Percentiles rank a stretch among this genome's conserved stretches.
Evolutionary conservation across 2,888 invertebrate species (phyloP).

Genomic region (Morpho helenor): DNA sequence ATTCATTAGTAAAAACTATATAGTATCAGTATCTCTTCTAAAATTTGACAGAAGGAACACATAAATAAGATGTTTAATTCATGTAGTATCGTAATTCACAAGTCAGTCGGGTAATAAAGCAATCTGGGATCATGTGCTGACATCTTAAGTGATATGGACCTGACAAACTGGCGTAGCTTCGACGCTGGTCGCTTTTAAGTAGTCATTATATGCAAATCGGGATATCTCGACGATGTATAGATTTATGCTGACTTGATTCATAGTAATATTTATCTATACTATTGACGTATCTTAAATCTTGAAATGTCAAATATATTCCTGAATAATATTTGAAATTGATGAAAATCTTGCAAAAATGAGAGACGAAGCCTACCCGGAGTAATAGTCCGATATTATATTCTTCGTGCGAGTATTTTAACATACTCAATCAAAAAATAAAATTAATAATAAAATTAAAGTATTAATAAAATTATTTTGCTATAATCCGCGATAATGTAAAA

Average conservation of each 20-base stretch:
- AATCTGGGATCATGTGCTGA: constrained; percentile 58
- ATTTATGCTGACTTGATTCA: constrained; percentile 6
- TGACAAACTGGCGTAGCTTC: constrained; percentile 49
- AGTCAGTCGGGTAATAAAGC: constrained; percentile 34
- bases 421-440: too few relatives aligned
- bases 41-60: background rate
- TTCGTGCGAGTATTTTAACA: too few relatives aligned
- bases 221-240: constrained; percentile 52
- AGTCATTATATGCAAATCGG: constrained; percentile 69
- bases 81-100: constrained; percentile 23
- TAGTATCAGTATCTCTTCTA: background rate
- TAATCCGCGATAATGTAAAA: too few relatives aligned
- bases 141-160: constrained; percentile 52
- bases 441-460: too few relatives aligned
- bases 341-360: too few relatives aligned
- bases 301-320: too few relatives aligned
- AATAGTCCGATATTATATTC: too few relatives aligned
- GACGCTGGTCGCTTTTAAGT: constrained; percentile 60
- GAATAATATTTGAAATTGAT: too few relatives aligned
- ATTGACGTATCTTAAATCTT: background rate
- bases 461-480: too few relatives aligned
- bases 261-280: background rate
- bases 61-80: constrained; percentile 27
- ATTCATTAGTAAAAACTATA: constrained; percentile 17
- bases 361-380: background rate